Evolutionary conservation across 2,113 vertebrate species (phyloP).

Genomic region (Tyto alba): DNA sequence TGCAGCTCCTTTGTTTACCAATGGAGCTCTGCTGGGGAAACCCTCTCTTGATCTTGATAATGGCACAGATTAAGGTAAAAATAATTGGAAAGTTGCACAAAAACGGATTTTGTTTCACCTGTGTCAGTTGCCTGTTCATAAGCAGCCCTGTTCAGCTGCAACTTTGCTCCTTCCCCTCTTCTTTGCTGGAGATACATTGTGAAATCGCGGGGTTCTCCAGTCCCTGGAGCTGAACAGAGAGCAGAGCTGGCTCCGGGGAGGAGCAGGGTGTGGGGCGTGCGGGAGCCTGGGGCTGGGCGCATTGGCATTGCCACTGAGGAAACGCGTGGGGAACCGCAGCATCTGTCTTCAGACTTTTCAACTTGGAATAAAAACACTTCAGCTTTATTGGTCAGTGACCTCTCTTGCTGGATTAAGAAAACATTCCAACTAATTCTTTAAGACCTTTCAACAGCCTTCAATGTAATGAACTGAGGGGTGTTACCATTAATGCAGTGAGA

Average conservation of each 20-base stretch:
- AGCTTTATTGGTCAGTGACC: neutral
- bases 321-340: neutral
- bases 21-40: neutral
- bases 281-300: neutral
- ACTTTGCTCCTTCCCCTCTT: neutral
- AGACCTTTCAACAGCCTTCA: neutral
- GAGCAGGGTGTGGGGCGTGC: neutral
- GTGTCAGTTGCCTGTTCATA: neutral
- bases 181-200: neutral
- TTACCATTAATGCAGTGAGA: neutral
- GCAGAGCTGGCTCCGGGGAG: neutral
- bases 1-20: neutral
- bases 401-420: neutral
- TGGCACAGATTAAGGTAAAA: neutral
- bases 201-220: neutral
- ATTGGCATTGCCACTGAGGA: neutral
- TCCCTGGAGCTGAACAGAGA: neutral
- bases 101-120: neutral
- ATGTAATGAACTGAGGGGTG: neutral
- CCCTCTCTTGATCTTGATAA: neutral
- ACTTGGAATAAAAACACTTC: neutral
- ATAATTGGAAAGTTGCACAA: neutral
- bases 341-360: neutral
- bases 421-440: neutral
- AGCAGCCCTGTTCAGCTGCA: fast-evolving